phyloP scores from a whole-genome alignment of 2,113 vertebrate species.

The Mormoops blainvillei region DNA sequence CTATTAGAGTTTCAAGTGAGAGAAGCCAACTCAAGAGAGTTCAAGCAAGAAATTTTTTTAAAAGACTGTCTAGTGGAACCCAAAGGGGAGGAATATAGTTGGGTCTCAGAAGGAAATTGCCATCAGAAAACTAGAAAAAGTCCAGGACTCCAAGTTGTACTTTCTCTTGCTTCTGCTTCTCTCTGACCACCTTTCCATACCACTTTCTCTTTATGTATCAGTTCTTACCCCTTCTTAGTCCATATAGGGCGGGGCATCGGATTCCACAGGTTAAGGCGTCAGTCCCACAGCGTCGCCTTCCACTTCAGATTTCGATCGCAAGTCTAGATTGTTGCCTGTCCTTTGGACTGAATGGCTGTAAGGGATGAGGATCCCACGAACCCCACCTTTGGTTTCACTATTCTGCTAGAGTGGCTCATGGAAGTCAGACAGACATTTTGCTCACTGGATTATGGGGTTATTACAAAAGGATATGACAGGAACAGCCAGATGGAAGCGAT shows the following conservation, averaged over 20 bases:
- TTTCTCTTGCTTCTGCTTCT: background rate
- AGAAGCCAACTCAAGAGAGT: background rate
- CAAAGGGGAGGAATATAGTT: background rate
- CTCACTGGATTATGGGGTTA: no score
- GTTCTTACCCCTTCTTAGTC: background rate
- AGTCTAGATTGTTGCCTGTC: background rate
- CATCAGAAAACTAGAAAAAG: background rate
- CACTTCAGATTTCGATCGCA: background rate
- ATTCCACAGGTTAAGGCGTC: no score
- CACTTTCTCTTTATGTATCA: background rate
- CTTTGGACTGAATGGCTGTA: background rate
- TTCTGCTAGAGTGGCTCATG: background rate
- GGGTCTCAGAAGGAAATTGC: background rate
- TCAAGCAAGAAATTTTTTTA: background rate
- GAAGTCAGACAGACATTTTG: no score
- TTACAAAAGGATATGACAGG: no score
- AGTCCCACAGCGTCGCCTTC: background rate
- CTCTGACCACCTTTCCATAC: background rate
- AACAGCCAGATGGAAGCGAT: no score
- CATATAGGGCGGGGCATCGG: no score
- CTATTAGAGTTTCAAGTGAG: background rate
- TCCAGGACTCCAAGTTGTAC: background rate
- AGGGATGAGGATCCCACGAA: background rate
- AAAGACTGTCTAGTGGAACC: background rate
- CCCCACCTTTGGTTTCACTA: background rate